Conservation (phyloP, 2,113 vertebrate genomes). For the Dipodomys ordii region DNA sequence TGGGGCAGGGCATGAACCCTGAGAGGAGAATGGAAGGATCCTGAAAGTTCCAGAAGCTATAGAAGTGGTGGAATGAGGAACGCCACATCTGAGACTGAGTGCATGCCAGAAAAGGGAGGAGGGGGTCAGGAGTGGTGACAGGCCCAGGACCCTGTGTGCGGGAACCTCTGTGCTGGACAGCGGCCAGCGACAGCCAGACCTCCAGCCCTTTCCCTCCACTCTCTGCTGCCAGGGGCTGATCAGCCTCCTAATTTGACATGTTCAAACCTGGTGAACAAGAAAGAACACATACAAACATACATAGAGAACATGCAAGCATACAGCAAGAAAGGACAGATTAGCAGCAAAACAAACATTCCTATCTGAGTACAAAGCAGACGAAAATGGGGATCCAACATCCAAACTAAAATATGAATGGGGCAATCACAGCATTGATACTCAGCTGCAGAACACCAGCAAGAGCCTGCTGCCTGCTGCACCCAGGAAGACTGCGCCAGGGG, state of each 20-base stretch:
- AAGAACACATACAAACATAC: not conserved
- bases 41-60: not conserved
- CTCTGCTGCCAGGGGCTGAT: not conserved
- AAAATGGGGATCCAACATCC: no score
- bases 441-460: no score
- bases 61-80: not conserved
- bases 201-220: not conserved
- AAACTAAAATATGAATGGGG: no score
- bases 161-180: no score
- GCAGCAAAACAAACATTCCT: not conserved
- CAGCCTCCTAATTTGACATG: accelerated
- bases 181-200: not conserved
- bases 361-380: not conserved
- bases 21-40: no score
- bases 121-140: not conserved
- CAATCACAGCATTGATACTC: accelerated
- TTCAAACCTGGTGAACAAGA: not conserved
- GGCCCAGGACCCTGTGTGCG: not conserved
- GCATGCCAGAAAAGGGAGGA: no score
- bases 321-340: accelerated
- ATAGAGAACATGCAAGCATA: not conserved
- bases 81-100: not conserved
- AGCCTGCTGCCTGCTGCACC: not conserved
- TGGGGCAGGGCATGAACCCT: no score
- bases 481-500: no score